Base-by-base conservation (phyloP, 2,113 vertebrate genomes). In the Corapipo altera region DNA sequence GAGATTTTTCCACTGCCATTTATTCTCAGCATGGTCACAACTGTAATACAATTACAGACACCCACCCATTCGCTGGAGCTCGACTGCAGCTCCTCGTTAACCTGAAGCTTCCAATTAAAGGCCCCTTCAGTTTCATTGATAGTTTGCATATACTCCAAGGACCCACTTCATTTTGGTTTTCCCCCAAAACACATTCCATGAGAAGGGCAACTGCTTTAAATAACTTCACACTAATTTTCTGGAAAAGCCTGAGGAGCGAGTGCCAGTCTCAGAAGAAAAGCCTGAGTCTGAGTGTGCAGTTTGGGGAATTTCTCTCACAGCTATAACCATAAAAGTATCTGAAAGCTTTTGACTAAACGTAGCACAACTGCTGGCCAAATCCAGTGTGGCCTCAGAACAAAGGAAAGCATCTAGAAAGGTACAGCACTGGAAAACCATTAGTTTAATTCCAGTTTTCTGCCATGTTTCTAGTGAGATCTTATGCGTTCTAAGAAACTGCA, bases 1-100 rank as follows among this genome's bases (percentile, higher is more conserved):
- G 82, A 72, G 76, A 57, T 96, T 97, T 96, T 97, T 96, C 95
- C 96, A 95, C 76, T 94, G 82, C 95, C 85, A 67, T 93, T 96
- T 96, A 84, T 95, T 91, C 93, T 94, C 92, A 94, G 95, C 85
- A 22, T 58, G 85, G 83, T 65, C 92, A 73, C 93, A 95, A 66
- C 82, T 80, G 67, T 26, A 67, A 77, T 93, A 88, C 93, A 93
- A 67, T 96, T 88, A 86, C 92, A 93, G 95, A 80, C 90, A 95
- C 35, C 35, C 92, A 81, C 55, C 44, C 86, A 0, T 93, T 95
- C 5, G 27, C 83, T 84, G 89, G 78, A 85, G 90, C 95, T 90
- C 69, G 48, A 18, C 57, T 93, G 30, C 39, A 91, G 93, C 81
- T 91, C 90, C 96, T 95, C 16, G 1, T 97, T 96, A 96, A 97